These are phyloP conservation scores for Cyprinus carpio DNA, from an alignment of 2,113 vertebrate species.

Conservation along the genomic window DNA sequence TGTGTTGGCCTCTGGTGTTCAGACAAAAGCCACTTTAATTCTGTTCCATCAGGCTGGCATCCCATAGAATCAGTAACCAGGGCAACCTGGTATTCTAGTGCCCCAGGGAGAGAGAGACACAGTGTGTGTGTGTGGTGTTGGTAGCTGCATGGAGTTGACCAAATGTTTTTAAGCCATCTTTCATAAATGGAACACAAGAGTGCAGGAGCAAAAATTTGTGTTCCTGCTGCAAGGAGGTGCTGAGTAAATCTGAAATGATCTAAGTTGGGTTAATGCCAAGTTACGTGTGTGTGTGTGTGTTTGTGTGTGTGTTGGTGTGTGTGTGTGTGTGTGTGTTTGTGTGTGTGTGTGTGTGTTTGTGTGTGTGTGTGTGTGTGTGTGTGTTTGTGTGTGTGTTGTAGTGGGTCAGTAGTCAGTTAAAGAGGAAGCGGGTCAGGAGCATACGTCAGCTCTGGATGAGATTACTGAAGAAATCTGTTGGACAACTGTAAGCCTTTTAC, in stretches of 20 bases:
- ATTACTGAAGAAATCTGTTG: slow-evolving; percentile 46
- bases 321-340: neutral
- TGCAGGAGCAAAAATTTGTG: slow-evolving; percentile 35
- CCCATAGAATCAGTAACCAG: slow-evolving; percentile 57
- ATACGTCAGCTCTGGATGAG: slow-evolving; percentile 37
- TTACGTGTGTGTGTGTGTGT: slow-evolving; percentile 42
- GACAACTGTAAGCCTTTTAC: slow-evolving; percentile 47
- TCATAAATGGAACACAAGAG: slow-evolving; percentile 39
- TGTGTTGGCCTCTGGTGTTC: slow-evolving; percentile 45
- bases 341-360: neutral
- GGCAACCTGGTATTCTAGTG: slow-evolving; percentile 47
- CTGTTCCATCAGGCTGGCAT: slow-evolving; percentile 52
- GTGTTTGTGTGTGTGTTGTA: neutral
- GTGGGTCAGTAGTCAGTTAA: slow-evolving; percentile 50
- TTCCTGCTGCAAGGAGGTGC: slow-evolving; percentile 42
- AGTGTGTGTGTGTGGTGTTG: slow-evolving; percentile 24
- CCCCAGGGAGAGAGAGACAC: neutral
- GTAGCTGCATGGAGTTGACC: slow-evolving; percentile 30
- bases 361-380: neutral
- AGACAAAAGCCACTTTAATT: slow-evolving; percentile 61
- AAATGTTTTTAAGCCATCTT: slow-evolving; percentile 44
- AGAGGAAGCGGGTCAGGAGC: slow-evolving; percentile 35
- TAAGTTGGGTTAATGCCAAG: slow-evolving; percentile 55
- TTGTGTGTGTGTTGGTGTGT: slow-evolving; percentile 17
- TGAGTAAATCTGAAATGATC: slow-evolving; percentile 53